Evolutionary conservation across 1,140 invertebrate species (phyloP).

Genomic region (Berghia stephanieae): DNA sequence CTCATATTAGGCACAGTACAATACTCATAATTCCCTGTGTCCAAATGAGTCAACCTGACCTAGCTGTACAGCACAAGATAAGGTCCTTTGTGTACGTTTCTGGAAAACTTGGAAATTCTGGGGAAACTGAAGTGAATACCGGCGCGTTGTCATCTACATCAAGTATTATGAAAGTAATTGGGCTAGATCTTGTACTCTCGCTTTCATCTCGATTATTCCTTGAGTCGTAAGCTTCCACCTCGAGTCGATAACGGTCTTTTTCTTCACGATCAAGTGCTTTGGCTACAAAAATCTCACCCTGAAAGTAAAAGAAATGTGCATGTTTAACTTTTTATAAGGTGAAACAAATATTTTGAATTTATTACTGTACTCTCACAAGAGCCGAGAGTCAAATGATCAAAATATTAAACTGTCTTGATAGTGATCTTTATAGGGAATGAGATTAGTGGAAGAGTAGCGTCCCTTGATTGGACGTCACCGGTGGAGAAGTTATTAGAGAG

Average conservation of each 20-base stretch:
- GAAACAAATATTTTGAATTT: too few species aligned
- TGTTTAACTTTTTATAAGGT: too few species aligned
- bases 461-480: too few species aligned
- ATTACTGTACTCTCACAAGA: too few species aligned
- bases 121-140: conserved; percentile 33
- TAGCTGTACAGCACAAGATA: too few species aligned
- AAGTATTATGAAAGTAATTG: conserved; percentile 39
- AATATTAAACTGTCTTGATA: too few species aligned
- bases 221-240: conserved; percentile 47
- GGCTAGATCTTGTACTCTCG: conserved; percentile 12
- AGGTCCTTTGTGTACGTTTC: conserved; percentile 41
- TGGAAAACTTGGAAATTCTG: conserved; percentile 27
- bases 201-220: conserved; percentile 23
- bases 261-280: conserved; percentile 45
- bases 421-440: too few species aligned
- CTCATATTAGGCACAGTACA: background rate
- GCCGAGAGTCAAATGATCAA: too few species aligned
- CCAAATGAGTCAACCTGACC: too few species aligned
- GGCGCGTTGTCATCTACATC: conserved; percentile 56
- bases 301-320: background rate
- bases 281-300: conserved; percentile 48
- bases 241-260: conserved; percentile 42
- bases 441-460: too few species aligned
- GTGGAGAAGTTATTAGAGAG: too few species aligned
- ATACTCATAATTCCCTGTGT: too few species aligned